Evolutionary conservation across 2,113 vertebrate species (phyloP).

Genomic region (Upupa epops): DNA sequence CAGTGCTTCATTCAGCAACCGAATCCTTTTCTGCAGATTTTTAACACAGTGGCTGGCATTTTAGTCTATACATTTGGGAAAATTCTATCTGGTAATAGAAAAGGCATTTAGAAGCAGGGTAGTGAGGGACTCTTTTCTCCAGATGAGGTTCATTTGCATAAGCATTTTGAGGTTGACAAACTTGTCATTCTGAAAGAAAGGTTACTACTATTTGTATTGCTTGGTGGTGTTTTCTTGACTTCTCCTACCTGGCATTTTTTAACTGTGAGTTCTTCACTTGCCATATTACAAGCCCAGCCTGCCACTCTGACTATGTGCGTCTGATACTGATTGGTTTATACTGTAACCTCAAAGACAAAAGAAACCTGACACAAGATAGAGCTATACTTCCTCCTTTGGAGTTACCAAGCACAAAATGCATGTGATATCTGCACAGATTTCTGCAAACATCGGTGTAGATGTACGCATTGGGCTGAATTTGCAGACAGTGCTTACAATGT

Average conservation of each 20-base stretch:
- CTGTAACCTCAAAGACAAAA: neutral
- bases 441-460: neutral
- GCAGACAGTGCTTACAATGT: neutral
- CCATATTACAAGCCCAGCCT: neutral
- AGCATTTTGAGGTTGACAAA: neutral
- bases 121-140: fast-evolving
- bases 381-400: neutral
- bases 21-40: neutral
- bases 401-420: neutral
- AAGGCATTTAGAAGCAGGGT: neutral
- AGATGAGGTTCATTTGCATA: neutral
- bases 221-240: neutral
- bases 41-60: neutral
- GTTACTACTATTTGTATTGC: neutral
- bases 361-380: neutral
- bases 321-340: neutral
- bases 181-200: neutral
- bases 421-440: neutral
- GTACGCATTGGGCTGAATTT: neutral
- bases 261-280: neutral
- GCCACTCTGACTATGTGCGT: neutral
- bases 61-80: neutral
- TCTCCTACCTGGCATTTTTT: neutral
- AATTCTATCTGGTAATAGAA: neutral
- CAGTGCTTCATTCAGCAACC: neutral